Evolutionary conservation across 2,888 invertebrate species (phyloP).

Genomic region (Tethea ocularis): DNA sequence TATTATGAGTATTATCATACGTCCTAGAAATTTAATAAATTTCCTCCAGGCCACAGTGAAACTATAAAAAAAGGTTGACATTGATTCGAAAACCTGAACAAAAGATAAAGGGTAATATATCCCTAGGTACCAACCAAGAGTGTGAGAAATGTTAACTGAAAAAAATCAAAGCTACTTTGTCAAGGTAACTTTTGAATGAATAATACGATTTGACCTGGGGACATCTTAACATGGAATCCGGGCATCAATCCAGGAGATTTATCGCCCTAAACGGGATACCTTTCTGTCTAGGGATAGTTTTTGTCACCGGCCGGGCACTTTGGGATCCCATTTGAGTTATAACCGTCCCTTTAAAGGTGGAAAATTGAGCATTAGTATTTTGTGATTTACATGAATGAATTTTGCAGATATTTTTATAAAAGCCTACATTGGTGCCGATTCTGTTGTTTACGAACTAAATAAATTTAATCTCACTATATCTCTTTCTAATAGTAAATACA

Average conservation of each 20-base stretch:
- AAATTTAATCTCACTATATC: too few relatives aligned
- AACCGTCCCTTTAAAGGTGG: slow-evolving; percentile 41
- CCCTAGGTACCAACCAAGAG: background rate
- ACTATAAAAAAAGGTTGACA: background rate
- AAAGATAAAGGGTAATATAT: background rate
- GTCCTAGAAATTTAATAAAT: too few relatives aligned
- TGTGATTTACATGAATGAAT: slow-evolving; percentile 45
- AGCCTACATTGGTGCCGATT: too few relatives aligned
- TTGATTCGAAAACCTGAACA: background rate
- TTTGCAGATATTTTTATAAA: slow-evolving; percentile 23
- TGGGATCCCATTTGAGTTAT: slow-evolving; percentile 47
- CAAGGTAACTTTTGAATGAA: slow-evolving; percentile 32
- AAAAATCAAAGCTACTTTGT: slow-evolving; percentile 8
- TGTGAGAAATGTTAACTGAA: slow-evolving; percentile 2
- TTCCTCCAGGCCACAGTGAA: too few relatives aligned
- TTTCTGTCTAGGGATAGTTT: slow-evolving; percentile 43
- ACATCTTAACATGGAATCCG: slow-evolving; percentile 32
- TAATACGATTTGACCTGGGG: slow-evolving; percentile 38
- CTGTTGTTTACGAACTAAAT: too few relatives aligned
- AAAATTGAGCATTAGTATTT: slow-evolving; percentile 49
- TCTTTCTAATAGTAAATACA: too few relatives aligned
- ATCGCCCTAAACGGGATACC: slow-evolving; percentile 45
- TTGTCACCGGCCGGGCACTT: slow-evolving; percentile 40
- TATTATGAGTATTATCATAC: too few relatives aligned
- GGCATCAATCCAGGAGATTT: slow-evolving; percentile 54